These are phyloP conservation scores for Larimichthys crocea DNA, from an alignment of 2,113 vertebrate genomes.

Conservation along the genomic window DNA sequence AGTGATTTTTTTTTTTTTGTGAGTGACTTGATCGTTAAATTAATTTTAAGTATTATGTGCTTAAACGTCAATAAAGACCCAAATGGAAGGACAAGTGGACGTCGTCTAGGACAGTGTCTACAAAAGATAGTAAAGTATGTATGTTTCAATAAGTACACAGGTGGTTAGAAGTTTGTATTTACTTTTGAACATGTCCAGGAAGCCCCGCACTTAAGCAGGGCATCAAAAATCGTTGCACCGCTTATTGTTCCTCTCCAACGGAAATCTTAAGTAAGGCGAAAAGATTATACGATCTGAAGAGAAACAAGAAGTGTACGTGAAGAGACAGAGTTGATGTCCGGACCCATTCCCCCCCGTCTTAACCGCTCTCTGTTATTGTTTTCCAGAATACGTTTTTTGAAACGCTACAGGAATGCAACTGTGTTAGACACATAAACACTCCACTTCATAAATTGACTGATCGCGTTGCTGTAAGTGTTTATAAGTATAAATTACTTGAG, in stretches of 20 bases:
- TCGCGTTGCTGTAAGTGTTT: not conserved
- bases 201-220: conserved; percentile 3
- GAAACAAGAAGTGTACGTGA: conserved; percentile 56
- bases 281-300: conserved; percentile 64
- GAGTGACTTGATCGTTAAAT: too few relatives aligned
- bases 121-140: too few relatives aligned
- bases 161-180: fast-evolving
- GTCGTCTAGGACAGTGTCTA: too few relatives aligned
- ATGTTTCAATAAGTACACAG: too few relatives aligned
- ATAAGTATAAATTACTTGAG: not conserved
- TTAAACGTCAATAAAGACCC: too few relatives aligned
- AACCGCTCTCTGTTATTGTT: not conserved
- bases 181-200: fast-evolving
- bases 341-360: fast-evolving
- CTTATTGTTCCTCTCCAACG: conserved; percentile 68
- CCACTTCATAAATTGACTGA: fast-evolving
- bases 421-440: fast-evolving
- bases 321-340: fast-evolving
- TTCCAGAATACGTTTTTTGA: fast-evolving
- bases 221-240: conserved; percentile 60
- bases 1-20: too few relatives aligned
- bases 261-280: conserved; percentile 78
- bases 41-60: too few relatives aligned
- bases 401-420: fast-evolving
- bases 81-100: too few relatives aligned